Evolutionary conservation across 2,113 vertebrate species (phyloP).

Genomic region (Carassius carassius): DNA sequence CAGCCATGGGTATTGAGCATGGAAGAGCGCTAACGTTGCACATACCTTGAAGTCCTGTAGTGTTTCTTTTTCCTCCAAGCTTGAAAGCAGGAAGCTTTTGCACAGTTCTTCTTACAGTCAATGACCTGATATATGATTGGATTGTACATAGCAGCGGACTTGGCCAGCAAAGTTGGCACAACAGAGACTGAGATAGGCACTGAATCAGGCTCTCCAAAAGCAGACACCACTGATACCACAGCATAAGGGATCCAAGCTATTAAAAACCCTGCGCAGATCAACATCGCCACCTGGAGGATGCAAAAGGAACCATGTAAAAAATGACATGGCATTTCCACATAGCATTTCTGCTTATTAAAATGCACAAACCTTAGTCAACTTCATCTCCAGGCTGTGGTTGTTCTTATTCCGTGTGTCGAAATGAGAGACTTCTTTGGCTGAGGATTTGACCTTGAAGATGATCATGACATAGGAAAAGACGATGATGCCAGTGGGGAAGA

Average conservation of each 20-base stretch:
- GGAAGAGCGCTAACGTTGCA: not conserved
- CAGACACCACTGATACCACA: constrained; percentile 89
- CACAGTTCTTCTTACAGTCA: constrained; percentile 79
- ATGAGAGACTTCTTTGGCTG: constrained; percentile 86
- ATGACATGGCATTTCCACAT: not conserved
- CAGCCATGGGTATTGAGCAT: too few species aligned
- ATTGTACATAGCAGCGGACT: constrained; percentile 96
- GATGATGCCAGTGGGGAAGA: constrained; percentile 86
- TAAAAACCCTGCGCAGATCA: constrained; percentile 95
- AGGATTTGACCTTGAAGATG: constrained; percentile 91
- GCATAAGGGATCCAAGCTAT: constrained; percentile 95
- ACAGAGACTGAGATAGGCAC: constrained; percentile 89
- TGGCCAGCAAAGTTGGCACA: constrained; percentile 89
- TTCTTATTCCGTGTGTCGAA: constrained; percentile 85
- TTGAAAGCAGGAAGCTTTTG: constrained; percentile 66
- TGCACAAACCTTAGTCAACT: constrained; percentile 88
- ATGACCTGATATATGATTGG: constrained; percentile 95
- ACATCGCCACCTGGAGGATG: constrained; percentile 86
- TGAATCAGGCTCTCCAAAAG: constrained; percentile 84
- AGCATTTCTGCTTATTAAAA: not conserved
- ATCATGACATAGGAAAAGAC: constrained; percentile 93
- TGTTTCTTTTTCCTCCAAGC: constrained; percentile 72
- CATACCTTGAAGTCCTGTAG: constrained; percentile 81
- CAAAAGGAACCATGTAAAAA: constrained; percentile 35
- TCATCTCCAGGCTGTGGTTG: constrained; percentile 87